A percentile compares a stretch with the other conserved stretches of the same genome.
These are phyloP conservation scores for Ceratoteleas bidentatus DNA, from an alignment of 1,140 invertebrate genomes.

Conservation along the genomic window DNA sequence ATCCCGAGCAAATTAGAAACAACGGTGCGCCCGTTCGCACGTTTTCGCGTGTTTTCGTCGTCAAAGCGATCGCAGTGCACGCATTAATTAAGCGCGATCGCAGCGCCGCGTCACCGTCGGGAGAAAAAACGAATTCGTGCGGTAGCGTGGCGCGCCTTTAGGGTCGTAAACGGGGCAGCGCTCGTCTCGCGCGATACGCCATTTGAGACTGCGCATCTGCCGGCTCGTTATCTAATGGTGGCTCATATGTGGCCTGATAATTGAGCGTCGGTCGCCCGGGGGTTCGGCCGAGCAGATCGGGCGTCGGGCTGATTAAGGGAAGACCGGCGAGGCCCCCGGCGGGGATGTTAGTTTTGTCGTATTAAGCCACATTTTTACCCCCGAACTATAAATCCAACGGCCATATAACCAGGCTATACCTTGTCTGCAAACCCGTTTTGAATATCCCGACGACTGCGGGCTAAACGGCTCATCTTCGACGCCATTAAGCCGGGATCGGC, in stretches of 20 bases:
- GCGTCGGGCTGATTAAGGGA: slow-evolving; percentile 75
- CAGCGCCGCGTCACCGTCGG: neutral
- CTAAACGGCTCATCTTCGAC: slow-evolving; percentile 51
- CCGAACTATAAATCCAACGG: slow-evolving; percentile 47
- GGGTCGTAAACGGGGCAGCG: slow-evolving; percentile 48
- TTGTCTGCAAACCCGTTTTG: slow-evolving; percentile 16
- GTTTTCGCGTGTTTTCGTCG: neutral
- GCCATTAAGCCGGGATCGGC: slow-evolving; percentile 14
- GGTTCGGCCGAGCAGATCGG: slow-evolving; percentile 67
- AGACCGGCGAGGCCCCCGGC: slow-evolving; percentile 35
- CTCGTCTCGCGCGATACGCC: slow-evolving; percentile 44
- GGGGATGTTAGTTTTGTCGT: slow-evolving; percentile 58
- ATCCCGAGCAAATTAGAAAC: slow-evolving; percentile 7
- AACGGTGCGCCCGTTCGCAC: neutral
- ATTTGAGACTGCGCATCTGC: slow-evolving; percentile 71
- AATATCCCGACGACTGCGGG: slow-evolving; percentile 62
- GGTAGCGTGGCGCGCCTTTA: slow-evolving; percentile 36
- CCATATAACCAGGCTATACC: slow-evolving; percentile 19
- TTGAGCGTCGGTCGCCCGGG: slow-evolving; percentile 75
- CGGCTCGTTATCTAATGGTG: slow-evolving; percentile 80
- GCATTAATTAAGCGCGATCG: too few species aligned
- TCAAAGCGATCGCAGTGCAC: too few species aligned
- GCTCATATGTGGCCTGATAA: slow-evolving; percentile 76
- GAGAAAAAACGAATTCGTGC: slow-evolving; percentile 36
- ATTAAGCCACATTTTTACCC: slow-evolving; percentile 45